Evolutionary conservation across 2,888 invertebrate species (phyloP), one percentile per base, ranked within the genome.

Genomic region (Hedychridium roseum): DNA sequence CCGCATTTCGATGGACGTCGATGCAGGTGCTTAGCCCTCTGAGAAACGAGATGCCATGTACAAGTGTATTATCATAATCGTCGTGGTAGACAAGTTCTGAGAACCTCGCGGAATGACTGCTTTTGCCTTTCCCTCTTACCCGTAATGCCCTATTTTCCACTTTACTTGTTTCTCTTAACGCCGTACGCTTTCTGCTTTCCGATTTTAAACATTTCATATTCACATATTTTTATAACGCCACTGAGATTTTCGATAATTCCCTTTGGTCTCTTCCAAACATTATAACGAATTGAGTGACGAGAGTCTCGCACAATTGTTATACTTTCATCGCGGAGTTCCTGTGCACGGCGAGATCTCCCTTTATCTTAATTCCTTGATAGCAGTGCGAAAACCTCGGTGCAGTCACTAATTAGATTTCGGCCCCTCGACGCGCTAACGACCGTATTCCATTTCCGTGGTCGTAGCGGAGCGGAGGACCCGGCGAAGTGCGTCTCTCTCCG

Each of bases 381-480:
- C 9, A 11, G 20, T 12, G n/a, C 35, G 21, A 35, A 35, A 63
- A 55, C 50, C 60, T 51, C 50, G 50, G 60, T 30, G 50, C 43
- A 60, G 48, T 47, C 54, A 61, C 64, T 61, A 64, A 61, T 61
- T 61, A 51, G 64, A 61, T 64, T 61, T 53, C 60, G 41, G 48
- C 48, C 48, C 50, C 64, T 40, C 49, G 44, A 43, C 50, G 50
- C 52, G 60, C 53, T 61, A 61, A 61, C 64, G 61, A 63, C 60
- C 61, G 60, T 64, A 64, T 61, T 61, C 56, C 64, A 63, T 60
- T 64, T 63, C 60, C 55, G 60, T 37, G 63, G 59, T 54, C 58
- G n/a, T n/a, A n/a, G n/a, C n/a, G n/a, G n/a, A n/a, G n/a, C 54
- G 54, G 50, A 42, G 50, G 44, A 27, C 43, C 43, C 58, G 43